Conservation (phyloP, 2,113 vertebrate genomes). For the Xiphophorus maculatus region DNA sequence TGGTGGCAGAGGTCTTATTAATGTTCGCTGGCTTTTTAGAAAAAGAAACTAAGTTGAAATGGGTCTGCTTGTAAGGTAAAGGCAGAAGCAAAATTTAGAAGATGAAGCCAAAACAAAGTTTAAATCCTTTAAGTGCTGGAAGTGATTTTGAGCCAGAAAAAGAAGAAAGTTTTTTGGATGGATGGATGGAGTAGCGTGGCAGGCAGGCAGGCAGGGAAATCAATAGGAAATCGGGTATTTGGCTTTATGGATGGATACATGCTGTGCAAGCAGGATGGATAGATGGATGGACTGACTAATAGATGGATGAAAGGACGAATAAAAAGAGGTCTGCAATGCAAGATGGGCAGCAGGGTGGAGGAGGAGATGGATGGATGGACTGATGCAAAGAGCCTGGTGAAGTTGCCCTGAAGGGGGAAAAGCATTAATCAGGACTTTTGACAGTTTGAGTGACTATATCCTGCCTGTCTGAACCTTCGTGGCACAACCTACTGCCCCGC, state of each 20-base stretch:
- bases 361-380: conserved; percentile 9
- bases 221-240: not conserved
- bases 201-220: not conserved
- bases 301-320: conserved; percentile 19
- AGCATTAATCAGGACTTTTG: conserved; percentile 58
- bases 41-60: not conserved
- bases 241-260: conserved; percentile 11
- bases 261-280: not conserved
- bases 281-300: conserved; percentile 2
- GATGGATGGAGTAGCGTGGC: not conserved
- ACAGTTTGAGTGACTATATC: conserved; percentile 58
- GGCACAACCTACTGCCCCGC: not conserved
- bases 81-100: not conserved
- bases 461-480: conserved; percentile 20
- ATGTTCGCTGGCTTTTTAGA: not conserved
- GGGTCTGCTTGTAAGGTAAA: not conserved
- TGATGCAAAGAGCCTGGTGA: conserved; percentile 19
- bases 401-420: conserved; percentile 37
- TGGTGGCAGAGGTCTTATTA: not conserved
- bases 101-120: not conserved
- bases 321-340: conserved; percentile 1
- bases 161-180: not conserved
- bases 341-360: conserved; percentile 3
- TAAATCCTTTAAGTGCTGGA: not conserved
- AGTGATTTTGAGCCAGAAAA: not conserved